Evolutionary conservation across 2,797 vertebrate genomes (phyloP).

Genomic region (Ctenosaura bakeri): DNA sequence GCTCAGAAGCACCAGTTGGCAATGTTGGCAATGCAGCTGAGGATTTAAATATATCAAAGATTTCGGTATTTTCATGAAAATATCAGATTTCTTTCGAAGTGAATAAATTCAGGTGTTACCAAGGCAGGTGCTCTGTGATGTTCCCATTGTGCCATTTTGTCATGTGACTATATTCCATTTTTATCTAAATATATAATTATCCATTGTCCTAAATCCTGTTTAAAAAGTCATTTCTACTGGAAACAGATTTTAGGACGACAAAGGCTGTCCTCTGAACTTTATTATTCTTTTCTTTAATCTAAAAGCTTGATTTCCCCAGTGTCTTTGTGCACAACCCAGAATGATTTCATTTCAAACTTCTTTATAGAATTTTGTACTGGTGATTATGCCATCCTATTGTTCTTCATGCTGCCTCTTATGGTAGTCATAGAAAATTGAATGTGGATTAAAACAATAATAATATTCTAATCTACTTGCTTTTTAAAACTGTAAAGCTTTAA

Average conservation of each 20-base stretch:
- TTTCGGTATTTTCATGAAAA: constrained; percentile 2
- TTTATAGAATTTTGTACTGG: neutral
- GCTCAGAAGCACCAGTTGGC: neutral
- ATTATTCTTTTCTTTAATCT: constrained; percentile 24
- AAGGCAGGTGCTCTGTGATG: neutral
- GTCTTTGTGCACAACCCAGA: neutral
- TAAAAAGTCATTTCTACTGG: constrained; percentile 21
- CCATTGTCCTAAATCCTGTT: constrained; percentile 23
- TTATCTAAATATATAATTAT: constrained; percentile 33
- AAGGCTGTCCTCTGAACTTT: constrained; percentile 33
- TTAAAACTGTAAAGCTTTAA: constrained; percentile 24
- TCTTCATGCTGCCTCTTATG: constrained; percentile 1
- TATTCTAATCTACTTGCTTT: constrained; percentile 17
- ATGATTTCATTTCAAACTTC: constrained; percentile 37
- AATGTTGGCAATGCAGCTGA: neutral
- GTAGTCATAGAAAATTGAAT: constrained; percentile 22
- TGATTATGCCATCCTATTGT: constrained; percentile 13
- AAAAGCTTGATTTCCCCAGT: constrained; percentile 33
- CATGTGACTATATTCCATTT: neutral
- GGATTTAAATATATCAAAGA: neutral
- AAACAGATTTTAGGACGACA: constrained; percentile 30
- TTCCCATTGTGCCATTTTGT: neutral
- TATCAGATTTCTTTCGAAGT: neutral
- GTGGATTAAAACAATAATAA: neutral
- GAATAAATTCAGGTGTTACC: neutral